A percentile compares a stretch with the other conserved stretches of the same genome.
These are phyloP conservation scores for Chromobotia macracanthus DNA, from an alignment of 2,797 vertebrate species.

Conservation along the genomic window DNA sequence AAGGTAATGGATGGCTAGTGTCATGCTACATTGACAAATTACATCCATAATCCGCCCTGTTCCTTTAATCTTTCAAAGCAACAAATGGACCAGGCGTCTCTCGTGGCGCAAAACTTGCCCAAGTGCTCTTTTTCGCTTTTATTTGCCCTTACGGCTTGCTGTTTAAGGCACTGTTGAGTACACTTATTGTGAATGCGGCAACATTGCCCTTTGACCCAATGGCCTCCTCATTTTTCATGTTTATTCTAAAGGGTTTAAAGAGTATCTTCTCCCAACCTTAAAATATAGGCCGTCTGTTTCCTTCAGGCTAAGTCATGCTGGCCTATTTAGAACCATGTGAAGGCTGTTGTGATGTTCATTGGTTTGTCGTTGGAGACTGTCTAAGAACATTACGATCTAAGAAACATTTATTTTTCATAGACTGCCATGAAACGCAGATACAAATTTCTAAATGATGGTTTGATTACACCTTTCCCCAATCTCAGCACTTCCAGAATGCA, in stretches of 20 bases:
- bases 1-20: constrained; percentile 24
- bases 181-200: constrained; percentile 5
- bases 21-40: constrained; percentile 27
- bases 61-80: constrained; percentile 23
- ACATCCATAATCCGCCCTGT: constrained; percentile 11
- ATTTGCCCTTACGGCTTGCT: constrained; percentile 28
- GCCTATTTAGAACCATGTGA: constrained; percentile 23
- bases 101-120: constrained; percentile 12
- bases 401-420: constrained; percentile 12
- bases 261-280: constrained; percentile 35
- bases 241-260: constrained; percentile 25
- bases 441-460: neutral
- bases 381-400: constrained; percentile 1
- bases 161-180: constrained; percentile 15
- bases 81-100: constrained; percentile 28
- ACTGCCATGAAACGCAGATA: neutral
- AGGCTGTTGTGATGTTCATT: constrained; percentile 2
- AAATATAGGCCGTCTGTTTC: constrained; percentile 42
- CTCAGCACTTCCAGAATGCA: constrained; percentile 31
- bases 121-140: neutral
- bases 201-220: constrained; percentile 7
- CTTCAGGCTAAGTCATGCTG: constrained; percentile 31
- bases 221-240: constrained; percentile 48
- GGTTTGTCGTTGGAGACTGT: neutral
- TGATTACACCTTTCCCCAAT: constrained; percentile 6